phyloP scores from a whole-genome alignment of 37 sponge, comb jelly and placozoan genomes.

The Mnemiopsis leidyi region DNA sequence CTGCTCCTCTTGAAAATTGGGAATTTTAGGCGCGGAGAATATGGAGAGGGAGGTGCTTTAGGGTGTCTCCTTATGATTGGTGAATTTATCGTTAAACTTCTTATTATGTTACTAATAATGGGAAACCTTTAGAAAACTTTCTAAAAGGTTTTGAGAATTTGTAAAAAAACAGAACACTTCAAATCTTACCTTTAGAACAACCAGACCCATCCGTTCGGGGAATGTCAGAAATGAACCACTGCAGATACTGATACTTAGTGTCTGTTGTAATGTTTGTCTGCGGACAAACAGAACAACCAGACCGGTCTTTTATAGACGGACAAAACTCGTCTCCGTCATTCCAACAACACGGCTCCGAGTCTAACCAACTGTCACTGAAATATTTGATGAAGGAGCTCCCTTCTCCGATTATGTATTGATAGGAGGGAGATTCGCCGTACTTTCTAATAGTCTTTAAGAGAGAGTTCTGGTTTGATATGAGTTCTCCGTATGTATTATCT shows the following conservation, averaged over 20 bases:
- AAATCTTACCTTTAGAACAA: constrained; percentile 39
- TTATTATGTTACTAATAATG: too few species aligned
- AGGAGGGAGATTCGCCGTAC: not conserved
- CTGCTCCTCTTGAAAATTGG: constrained; percentile 44
- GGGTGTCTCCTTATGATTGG: too few species aligned
- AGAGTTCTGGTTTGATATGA: not conserved
- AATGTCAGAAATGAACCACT: constrained; percentile 40
- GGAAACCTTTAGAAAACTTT: too few species aligned
- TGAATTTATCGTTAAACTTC: too few species aligned
- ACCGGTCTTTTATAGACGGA: not conserved
- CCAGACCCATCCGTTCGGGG: constrained; percentile 47
- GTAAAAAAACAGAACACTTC: not conserved
- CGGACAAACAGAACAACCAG: not conserved
- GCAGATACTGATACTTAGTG: constrained; percentile 16
- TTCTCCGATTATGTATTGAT: not conserved
- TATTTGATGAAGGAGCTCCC: constrained; percentile 26
- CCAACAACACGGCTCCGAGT: not conserved
- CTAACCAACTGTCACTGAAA: not conserved
- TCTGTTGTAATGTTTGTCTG: not conserved
- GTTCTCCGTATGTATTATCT: not conserved
- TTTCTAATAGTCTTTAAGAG: not conserved
- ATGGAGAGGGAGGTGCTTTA: too few species aligned
- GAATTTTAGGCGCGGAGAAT: too few species aligned
- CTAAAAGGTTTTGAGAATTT: too few species aligned
- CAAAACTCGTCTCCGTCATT: constrained; percentile 2